Percentiles rank a stretch among this genome's conserved stretches.
Conservation (phyloP, 1,140 invertebrate genomes). For the Danaus melanippus region DNA sequence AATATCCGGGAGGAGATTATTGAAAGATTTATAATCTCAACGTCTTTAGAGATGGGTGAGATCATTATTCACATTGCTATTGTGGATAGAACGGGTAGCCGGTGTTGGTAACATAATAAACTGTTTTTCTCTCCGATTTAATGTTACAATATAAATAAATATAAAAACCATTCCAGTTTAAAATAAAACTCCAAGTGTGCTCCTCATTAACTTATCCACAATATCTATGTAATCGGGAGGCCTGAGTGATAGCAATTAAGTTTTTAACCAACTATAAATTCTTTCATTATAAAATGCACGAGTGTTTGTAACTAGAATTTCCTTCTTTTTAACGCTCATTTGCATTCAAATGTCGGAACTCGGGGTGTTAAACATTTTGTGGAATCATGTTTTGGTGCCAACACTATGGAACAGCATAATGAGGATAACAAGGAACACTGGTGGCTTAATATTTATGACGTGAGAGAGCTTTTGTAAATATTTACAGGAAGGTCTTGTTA, state of each 20-base stretch:
- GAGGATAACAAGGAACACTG: constrained; percentile 17
- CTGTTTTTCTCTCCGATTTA: background rate
- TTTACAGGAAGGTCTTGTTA: no score
- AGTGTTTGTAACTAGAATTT: constrained; percentile 9
- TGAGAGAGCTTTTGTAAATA: no score
- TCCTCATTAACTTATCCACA: no score
- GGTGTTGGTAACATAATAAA: constrained; percentile 7
- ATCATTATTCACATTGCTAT: constrained; percentile 57
- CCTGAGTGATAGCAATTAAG: no score
- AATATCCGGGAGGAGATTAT: constrained; percentile 63
- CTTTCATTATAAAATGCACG: no score
- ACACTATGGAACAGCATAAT: constrained; percentile 22
- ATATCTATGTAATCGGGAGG: no score
- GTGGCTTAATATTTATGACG: constrained; percentile 11
- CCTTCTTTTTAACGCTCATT: constrained; percentile 23
- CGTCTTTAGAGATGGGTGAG: constrained; percentile 32
- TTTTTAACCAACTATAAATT: no score
- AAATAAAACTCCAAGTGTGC: no score
- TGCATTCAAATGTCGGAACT: constrained; percentile 22
- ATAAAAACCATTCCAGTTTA: no score
- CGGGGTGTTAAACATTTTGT: constrained; percentile 25
- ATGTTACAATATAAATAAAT: no score
- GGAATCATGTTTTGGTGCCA: constrained; percentile 24
- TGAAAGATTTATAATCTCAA: constrained; percentile 59
- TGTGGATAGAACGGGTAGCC: constrained; percentile 23